Conservation (phyloP, 2,113 vertebrate species). For the Burhinus oedicnemus region DNA sequence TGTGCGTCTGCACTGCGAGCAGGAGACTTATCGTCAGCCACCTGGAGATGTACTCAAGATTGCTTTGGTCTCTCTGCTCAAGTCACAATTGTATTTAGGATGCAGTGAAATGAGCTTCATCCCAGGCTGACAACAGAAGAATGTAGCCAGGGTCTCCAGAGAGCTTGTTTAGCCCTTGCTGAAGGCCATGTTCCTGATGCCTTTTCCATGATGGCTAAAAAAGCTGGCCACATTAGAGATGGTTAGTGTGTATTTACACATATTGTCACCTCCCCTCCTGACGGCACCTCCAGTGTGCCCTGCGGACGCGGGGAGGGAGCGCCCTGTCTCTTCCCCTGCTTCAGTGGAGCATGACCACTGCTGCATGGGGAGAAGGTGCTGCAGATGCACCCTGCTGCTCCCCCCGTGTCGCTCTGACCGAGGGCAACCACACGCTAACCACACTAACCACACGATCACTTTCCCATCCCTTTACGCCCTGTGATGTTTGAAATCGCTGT, state of each 20-base stretch:
- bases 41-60: neutral
- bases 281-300: accelerated
- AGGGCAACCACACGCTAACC: neutral
- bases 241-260: accelerated
- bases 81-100: neutral
- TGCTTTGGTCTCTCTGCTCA: neutral
- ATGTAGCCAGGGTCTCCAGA: neutral
- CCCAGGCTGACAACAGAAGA: neutral
- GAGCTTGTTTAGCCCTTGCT: neutral
- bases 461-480: neutral
- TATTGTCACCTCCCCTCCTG: neutral
- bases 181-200: accelerated
- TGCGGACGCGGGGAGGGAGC: neutral
- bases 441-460: neutral
- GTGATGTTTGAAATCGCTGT: neutral
- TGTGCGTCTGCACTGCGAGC: neutral
- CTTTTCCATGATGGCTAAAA: neutral
- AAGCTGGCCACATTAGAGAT: neutral
- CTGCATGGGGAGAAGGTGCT: neutral
- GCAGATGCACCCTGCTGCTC: neutral
- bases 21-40: neutral
- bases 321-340: neutral
- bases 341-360: accelerated
- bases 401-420: neutral
- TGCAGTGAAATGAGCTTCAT: neutral